phyloP scores from a whole-genome alignment of 2,888 invertebrate species.

The Drosophila histrio region DNA sequence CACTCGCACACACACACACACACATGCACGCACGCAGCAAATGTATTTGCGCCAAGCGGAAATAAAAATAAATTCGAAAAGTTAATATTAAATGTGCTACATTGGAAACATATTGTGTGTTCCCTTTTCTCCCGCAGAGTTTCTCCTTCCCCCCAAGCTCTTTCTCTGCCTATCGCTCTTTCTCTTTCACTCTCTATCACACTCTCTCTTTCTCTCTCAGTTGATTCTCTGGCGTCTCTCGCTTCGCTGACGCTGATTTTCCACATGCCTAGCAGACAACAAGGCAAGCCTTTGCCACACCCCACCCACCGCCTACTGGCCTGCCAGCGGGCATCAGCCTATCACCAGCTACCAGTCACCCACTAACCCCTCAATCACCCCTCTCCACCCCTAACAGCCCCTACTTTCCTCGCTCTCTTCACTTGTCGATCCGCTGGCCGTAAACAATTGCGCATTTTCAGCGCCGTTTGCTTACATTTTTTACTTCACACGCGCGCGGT shows the following conservation, averaged over 20 bases:
- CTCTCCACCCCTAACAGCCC: too few relatives aligned
- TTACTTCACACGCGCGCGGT: conserved; percentile 35
- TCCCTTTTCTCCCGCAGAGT: conserved; percentile 5
- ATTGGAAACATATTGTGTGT: conserved; percentile 75
- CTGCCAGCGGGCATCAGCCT: conserved; percentile 47
- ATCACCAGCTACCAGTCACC: conserved; percentile 17
- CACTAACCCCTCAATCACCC: background rate
- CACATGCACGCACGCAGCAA: conserved; percentile 30
- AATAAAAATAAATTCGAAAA: conserved; percentile 78
- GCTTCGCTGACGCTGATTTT: conserved; percentile 70
- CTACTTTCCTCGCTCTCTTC: background rate
- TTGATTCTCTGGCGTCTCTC: conserved; percentile 17
- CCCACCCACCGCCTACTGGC: background rate
- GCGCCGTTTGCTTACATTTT: conserved; percentile 74
- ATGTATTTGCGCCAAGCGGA: conserved; percentile 73
- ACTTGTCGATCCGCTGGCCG: conserved; percentile 40
- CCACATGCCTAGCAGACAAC: conserved; percentile 75
- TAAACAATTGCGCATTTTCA: conserved; percentile 79
- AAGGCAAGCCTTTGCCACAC: conserved; percentile 44
- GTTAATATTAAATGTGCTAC: conserved; percentile 78
- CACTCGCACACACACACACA: conserved; percentile 13
- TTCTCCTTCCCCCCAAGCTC: background rate
- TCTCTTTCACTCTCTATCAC: background rate
- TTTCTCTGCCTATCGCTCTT: background rate
- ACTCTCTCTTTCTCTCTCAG: background rate